Percentiles rank a stretch among this genome's conserved stretches.
Conservation (phyloP, 2,113 vertebrate species). For the Ibidorhyncha struthersii region DNA sequence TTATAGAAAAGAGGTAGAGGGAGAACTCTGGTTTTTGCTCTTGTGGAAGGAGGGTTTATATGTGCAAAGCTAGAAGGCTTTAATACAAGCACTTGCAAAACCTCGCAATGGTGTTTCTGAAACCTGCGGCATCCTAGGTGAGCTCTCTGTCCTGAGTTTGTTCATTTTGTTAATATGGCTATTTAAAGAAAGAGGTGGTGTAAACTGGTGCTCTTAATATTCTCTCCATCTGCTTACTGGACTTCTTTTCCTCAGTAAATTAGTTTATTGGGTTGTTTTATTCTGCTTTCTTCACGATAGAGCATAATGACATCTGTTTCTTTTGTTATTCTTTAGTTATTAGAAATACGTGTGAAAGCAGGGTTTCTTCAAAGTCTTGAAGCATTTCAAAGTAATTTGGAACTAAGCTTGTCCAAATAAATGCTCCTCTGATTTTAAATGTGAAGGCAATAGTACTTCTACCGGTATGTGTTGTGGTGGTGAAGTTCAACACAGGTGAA, state of each 20-base stretch:
- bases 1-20: not conserved
- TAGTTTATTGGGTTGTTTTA: not conserved
- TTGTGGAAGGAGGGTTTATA: not conserved
- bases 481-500: not conserved
- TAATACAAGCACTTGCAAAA: not conserved
- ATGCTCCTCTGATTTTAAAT: not conserved
- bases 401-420: not conserved
- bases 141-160: not conserved
- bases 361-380: not conserved
- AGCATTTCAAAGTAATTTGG: not conserved
- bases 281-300: not conserved
- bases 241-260: not conserved
- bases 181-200: not conserved
- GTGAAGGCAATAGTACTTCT: not conserved
- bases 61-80: not conserved
- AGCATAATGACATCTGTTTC: not conserved
- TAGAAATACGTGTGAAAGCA: not conserved
- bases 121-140: not conserved
- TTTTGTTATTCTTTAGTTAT: not conserved
- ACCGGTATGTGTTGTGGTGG: not conserved
- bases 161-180: not conserved
- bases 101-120: not conserved
- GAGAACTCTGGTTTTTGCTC: not conserved
- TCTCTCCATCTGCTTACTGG: not conserved
- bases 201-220: not conserved